Conservation (phyloP, 2,888 invertebrate species). For the Pegoplata infirma region DNA sequence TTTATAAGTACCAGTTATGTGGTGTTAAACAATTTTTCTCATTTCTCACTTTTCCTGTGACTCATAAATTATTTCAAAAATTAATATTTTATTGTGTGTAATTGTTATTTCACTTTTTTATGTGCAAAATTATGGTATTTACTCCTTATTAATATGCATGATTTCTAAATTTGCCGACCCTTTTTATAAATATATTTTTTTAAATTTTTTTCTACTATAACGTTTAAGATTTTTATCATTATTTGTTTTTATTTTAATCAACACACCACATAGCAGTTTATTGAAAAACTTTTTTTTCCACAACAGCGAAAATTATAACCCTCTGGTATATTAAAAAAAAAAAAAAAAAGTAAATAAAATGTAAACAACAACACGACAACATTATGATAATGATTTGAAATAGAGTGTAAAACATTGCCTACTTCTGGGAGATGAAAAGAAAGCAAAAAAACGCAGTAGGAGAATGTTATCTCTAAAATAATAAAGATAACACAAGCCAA, state of each 20-base stretch:
- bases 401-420: constrained; percentile 61
- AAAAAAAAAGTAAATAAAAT: neutral
- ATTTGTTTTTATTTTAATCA: constrained; percentile 28
- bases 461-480: constrained; percentile 48
- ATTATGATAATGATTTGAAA: constrained; percentile 62
- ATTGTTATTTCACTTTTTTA: constrained; percentile 31
- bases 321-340: constrained; percentile 23
- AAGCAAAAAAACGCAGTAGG: neutral
- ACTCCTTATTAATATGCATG: constrained; percentile 53
- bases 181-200: too few species aligned
- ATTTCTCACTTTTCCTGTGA: too few species aligned
- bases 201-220: constrained; percentile 24
- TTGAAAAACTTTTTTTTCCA: constrained; percentile 56
- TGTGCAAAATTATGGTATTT: neutral
- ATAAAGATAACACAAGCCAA: constrained; percentile 53
- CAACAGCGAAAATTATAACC: constrained; percentile 24
- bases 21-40: too few species aligned
- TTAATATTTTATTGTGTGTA: constrained; percentile 52
- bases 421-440: constrained; percentile 29
- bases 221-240: constrained; percentile 46
- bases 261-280: constrained; percentile 50
- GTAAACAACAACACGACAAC: constrained; percentile 37
- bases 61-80: too few species aligned
- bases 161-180: too few species aligned
- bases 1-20: too few species aligned